These are phyloP conservation scores for Merops nubicus DNA, from an alignment of 2,113 vertebrate species.

Conservation along the genomic window DNA sequence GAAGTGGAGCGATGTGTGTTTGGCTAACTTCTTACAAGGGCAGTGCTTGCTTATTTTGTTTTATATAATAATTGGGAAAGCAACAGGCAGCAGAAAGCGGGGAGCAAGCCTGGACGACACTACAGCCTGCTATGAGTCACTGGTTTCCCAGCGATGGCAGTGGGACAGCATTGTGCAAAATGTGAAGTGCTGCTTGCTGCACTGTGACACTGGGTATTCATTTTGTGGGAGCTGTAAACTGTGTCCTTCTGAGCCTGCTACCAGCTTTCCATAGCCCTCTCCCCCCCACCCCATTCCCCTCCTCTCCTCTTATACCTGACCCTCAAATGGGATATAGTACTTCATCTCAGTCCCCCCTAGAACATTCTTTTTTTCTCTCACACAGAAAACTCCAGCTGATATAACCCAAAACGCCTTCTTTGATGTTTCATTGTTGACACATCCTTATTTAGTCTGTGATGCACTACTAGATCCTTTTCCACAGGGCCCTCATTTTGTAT, in stretches of 20 bases:
- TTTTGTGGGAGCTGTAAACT: background rate
- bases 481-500: background rate
- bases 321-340: background rate
- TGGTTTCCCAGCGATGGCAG: background rate
- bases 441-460: background rate
- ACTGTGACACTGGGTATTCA: accelerated
- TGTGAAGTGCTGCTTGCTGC: background rate
- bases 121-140: background rate
- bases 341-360: background rate
- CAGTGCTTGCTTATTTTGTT: background rate
- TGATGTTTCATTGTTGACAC: background rate
- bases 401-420: background rate
- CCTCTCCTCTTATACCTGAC: background rate
- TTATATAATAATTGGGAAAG: background rate
- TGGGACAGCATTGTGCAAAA: background rate
- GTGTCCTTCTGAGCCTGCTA: background rate
- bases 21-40: background rate
- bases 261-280: background rate
- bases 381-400: background rate
- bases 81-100: background rate
- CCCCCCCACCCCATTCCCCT: background rate
- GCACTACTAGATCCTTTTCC: background rate
- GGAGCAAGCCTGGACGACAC: background rate
- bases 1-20: background rate
- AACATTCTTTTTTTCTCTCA: background rate